Conservation (phyloP, 2,797 vertebrate species). For the Botia almorhae region DNA sequence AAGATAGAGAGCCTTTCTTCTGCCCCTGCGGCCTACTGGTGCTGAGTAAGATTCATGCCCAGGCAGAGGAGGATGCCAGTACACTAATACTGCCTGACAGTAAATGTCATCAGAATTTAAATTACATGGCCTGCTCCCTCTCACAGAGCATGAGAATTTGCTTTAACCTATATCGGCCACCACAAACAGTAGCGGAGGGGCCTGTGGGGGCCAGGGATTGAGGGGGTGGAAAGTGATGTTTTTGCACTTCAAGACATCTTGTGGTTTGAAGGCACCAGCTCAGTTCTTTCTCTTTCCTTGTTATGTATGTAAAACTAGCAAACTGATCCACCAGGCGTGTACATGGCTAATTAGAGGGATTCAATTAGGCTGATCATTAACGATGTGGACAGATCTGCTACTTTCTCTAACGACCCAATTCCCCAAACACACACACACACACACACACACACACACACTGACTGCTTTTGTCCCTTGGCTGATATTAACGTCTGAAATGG, state of each 20-base stretch:
- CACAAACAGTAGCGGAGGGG: constrained; percentile 70
- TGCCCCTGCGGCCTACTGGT: constrained; percentile 73
- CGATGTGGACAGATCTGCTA: constrained; percentile 79
- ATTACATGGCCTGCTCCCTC: constrained; percentile 77
- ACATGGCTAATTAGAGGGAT: constrained; percentile 79
- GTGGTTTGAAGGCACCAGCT: constrained; percentile 73
- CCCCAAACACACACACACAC: constrained; percentile 17
- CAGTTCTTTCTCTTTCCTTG: constrained; percentile 63
- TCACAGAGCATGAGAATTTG: constrained; percentile 76
- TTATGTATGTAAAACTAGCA: constrained; percentile 66
- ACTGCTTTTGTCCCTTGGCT: constrained; percentile 43
- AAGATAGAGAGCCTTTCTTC: constrained; percentile 72
- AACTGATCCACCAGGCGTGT: constrained; percentile 69
- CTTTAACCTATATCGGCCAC: constrained; percentile 78
- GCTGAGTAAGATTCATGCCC: constrained; percentile 80
- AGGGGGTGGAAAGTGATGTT: constrained; percentile 52
- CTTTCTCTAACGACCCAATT: constrained; percentile 63
- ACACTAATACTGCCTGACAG: constrained; percentile 84
- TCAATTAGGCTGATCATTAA: constrained; percentile 78
- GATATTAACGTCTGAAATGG: constrained; percentile 45
- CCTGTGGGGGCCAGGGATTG: constrained; percentile 53
- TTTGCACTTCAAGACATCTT: constrained; percentile 74
- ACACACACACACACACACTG: constrained; percentile 20
- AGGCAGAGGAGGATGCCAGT: constrained; percentile 71
- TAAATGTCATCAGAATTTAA: constrained; percentile 88